phyloP scores from a whole-genome alignment of 2,888 invertebrate genomes.

The Oithona nana region DNA sequence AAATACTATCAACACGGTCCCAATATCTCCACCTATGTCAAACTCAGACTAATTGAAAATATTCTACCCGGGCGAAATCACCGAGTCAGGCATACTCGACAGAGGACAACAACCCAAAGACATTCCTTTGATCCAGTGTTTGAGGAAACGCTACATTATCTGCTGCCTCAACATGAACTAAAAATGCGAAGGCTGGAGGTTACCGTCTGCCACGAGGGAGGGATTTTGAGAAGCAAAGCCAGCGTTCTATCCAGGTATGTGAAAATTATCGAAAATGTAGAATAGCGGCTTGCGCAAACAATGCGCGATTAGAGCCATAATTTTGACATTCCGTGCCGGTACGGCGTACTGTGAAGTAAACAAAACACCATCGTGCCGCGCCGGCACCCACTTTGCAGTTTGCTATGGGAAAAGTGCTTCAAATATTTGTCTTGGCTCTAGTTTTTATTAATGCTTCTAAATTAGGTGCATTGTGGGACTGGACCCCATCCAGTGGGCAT shows the following conservation, averaged over 20 bases:
- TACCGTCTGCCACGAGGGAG: not conserved
- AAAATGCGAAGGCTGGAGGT: not conserved
- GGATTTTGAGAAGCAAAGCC: not conserved
- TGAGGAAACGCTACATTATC: constrained; percentile 9
- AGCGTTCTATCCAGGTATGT: not conserved
- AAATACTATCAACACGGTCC: not conserved
- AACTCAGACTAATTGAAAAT: constrained; percentile 1
- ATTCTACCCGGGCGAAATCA: not conserved
- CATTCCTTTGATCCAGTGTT: not conserved
- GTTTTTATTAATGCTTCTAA: too few species aligned
- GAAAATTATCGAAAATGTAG: too few species aligned
- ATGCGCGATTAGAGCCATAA: too few species aligned
- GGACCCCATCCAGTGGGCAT: not conserved
- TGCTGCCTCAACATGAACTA: not conserved
- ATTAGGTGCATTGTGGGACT: not conserved
- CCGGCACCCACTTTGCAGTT: too few species aligned
- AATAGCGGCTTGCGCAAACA: too few species aligned
- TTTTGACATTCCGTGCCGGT: too few species aligned
- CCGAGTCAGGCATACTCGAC: not conserved
- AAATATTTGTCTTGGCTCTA: too few species aligned
- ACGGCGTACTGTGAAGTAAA: too few species aligned
- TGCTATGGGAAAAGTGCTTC: too few species aligned
- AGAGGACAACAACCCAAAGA: not conserved
- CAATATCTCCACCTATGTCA: not conserved
- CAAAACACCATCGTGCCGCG: too few species aligned